Evolutionary conservation across 2,888 invertebrate species (phyloP), one percentile per base, ranked within the genome.

Genomic region (Unio pictorum): DNA sequence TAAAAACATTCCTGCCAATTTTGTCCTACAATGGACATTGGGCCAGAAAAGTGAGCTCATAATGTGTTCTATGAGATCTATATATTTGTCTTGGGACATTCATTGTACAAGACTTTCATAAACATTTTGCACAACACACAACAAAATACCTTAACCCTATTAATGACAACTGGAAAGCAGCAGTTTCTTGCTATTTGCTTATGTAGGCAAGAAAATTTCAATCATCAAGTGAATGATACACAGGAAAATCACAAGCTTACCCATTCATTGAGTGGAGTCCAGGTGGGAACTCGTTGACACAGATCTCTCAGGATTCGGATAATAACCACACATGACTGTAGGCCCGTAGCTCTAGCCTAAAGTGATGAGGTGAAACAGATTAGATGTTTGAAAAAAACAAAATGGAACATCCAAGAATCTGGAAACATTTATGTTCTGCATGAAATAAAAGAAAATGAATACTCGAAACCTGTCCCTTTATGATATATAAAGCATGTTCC

Each of bases 311-410:
- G 92, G 87, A 99, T 95, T 80, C 99, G 94, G 89, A 99, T 97
- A 87, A 98, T 95, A 92, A 98, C 95, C 76, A 98, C 96, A 91
- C 98, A 98, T 83, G 97, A 97, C 91, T 97, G 97, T 88, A 98
- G 93, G 81, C 95, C 95, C 86, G 96, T 95, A 80, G 97, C 98
- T 92, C 97, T 96, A 93, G 98, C 98, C 97, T 97, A 92, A 86
- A 84, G 68, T 67, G 67, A 55, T 23, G 15, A 8, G 55, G 60
- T 28, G 56, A 65, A 61, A 61, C 45, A 65, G 56, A 45, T 45
- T 15, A 45, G 45, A 45, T 45, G 15, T 45, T 45, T 45, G 45
- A 45, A 45, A 45, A 45, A 3, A 45, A 45, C 45, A 45, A 34
- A 34, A 45, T 45, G 45, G 45, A 45, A 15, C 45, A 45, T 45